phyloP scores from a whole-genome alignment of 2,888 invertebrate genomes.

The Rhagonycha lutea region DNA sequence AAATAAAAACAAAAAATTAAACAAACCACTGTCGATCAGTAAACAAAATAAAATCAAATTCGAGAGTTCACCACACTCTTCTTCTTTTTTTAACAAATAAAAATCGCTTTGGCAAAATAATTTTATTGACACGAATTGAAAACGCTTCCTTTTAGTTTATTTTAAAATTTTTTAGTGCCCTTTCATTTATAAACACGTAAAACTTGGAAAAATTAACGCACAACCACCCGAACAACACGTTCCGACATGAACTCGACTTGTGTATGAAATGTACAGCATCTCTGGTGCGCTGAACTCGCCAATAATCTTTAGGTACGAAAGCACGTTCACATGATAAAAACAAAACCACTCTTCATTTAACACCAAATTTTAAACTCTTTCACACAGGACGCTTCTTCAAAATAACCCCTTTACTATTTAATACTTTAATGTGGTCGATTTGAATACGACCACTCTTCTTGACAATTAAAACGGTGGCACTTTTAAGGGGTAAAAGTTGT shows the following conservation, averaged over 20 bases:
- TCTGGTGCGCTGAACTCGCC: constrained; percentile 34
- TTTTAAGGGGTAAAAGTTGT: not conserved
- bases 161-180: constrained; percentile 7
- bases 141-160: not conserved
- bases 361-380: not conserved
- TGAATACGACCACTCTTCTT: not conserved
- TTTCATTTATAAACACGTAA: constrained; percentile 20
- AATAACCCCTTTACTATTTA: not conserved
- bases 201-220: constrained; percentile 1
- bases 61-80: not conserved
- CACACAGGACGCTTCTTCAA: not conserved
- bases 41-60: not conserved
- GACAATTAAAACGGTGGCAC: not conserved
- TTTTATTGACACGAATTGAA: not conserved
- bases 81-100: not conserved
- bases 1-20: not conserved
- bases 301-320: constrained; percentile 32
- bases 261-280: constrained; percentile 33
- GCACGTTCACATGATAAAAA: constrained; percentile 20
- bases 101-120: not conserved
- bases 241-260: constrained; percentile 24
- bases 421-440: not conserved
- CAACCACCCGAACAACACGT: constrained; percentile 12
- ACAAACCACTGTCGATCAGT: not conserved
- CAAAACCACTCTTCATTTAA: not conserved